Percentiles rank a stretch among this genome's conserved stretches.
phyloP scores from a whole-genome alignment of 2,888 invertebrate species.

The Koerneria pararmatus region DNA sequence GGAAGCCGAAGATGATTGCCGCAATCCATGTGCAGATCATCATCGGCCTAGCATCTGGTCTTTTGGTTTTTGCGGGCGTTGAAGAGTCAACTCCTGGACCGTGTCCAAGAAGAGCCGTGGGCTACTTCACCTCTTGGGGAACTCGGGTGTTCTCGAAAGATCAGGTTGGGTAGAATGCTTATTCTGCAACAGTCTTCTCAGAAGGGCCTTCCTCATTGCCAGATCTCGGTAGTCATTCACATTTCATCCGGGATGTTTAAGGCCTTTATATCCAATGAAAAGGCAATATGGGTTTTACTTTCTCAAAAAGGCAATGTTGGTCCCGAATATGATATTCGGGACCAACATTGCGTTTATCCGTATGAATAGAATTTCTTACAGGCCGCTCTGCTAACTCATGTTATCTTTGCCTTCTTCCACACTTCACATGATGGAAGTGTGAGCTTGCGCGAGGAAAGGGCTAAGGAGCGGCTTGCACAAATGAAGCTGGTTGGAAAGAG shows the following conservation, averaged over 20 bases:
- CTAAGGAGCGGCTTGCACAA: conserved; percentile 28
- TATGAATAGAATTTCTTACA: no score
- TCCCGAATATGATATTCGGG: no score
- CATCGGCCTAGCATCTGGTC: conserved; percentile 11
- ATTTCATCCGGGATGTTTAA: no score
- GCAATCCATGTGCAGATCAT: no score
- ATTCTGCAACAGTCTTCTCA: no score
- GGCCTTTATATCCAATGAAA: no score
- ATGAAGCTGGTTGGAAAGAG: conserved; percentile 28
- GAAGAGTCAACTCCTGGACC: neutral
- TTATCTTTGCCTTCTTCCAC: conserved; percentile 56
- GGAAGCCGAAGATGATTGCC: conserved; percentile 10
- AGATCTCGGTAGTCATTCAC: no score
- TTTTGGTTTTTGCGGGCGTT: conserved; percentile 21
- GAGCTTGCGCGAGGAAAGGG: conserved; percentile 37
- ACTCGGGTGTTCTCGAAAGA: conserved; percentile 42
- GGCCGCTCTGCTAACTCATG: conserved; percentile 50
- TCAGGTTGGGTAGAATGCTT: no score
- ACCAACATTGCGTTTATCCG: no score
- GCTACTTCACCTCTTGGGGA: conserved; percentile 58
- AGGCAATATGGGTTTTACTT: no score
- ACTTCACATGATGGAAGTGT: conserved; percentile 48
- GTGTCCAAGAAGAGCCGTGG: conserved; percentile 43
- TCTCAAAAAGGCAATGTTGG: no score
- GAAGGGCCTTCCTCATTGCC: no score